A percentile compares a stretch with the other conserved stretches of the same genome.
These are phyloP conservation scores for Drosophila prostipennis DNA, from an alignment of 2,888 invertebrate species.

Conservation along the genomic window DNA sequence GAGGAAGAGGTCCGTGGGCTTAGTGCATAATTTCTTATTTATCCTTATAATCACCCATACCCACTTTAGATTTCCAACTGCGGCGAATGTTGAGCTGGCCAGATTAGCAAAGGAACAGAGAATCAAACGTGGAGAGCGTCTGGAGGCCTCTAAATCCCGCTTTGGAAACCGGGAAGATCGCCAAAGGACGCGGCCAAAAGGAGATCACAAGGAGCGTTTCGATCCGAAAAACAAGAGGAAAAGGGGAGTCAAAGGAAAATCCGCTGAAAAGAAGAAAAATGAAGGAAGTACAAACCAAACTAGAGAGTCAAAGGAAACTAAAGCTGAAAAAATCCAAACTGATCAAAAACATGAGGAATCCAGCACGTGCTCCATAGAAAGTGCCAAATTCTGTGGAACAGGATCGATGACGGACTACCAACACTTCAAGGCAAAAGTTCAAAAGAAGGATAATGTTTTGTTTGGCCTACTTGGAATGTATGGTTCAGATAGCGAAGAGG, in stretches of 20 bases:
- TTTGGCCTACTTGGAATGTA: conserved; percentile 80
- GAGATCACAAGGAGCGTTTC: conserved; percentile 15
- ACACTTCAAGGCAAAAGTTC: conserved; percentile 52
- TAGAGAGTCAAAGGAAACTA: not conserved
- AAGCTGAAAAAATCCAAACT: not conserved
- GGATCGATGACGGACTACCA: conserved; percentile 64
- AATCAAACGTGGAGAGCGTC: conserved; percentile 90
- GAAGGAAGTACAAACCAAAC: not conserved
- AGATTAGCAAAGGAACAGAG: conserved; percentile 88
- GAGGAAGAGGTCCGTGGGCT: conserved; percentile 85
- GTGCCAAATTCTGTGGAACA: conserved; percentile 74
- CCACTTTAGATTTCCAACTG: conserved; percentile 87
- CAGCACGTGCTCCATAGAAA: not conserved
- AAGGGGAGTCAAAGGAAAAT: not conserved
- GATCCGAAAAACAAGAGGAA: conserved; percentile 15
- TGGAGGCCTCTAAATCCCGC: conserved; percentile 84
- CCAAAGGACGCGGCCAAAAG: conserved; percentile 58
- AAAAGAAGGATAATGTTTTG: conserved; percentile 64
- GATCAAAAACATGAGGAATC: not conserved
- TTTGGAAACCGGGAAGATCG: conserved; percentile 84
- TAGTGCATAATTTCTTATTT: not conserved
- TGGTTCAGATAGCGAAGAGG: conserved; percentile 77
- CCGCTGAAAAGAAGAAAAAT: not conserved
- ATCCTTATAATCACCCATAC: not conserved
- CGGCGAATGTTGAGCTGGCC: conserved; percentile 88